Evolutionary conservation across 2,888 invertebrate genomes (phyloP).

Genomic region (Apeira syringaria): DNA sequence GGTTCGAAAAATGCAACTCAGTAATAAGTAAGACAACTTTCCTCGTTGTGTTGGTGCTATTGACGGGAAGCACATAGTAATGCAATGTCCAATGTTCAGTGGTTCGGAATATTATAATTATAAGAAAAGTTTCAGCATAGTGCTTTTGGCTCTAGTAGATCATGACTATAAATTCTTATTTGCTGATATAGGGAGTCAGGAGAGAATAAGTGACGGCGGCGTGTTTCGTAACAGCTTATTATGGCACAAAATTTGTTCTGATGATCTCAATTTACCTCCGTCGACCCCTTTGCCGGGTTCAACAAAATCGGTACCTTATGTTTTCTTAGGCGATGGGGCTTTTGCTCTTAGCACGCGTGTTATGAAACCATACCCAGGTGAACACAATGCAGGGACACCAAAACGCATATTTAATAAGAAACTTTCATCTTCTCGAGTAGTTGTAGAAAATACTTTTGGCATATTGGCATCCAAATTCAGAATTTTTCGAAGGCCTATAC

Average conservation of each 20-base stretch:
- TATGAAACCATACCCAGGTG: constrained; percentile 12
- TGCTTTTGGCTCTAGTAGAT: constrained; percentile 19
- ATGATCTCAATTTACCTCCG: constrained; percentile 1
- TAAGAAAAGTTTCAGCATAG: constrained; percentile 18
- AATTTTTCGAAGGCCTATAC: constrained; percentile 2
- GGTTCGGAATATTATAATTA: constrained; percentile 19
- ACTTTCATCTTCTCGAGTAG: constrained; percentile 1
- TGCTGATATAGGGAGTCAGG: constrained; percentile 19
- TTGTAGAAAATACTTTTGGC: constrained; percentile 8
- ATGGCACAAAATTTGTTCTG: constrained; percentile 4
- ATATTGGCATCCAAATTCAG: constrained; percentile 4
- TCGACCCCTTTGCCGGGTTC: constrained; percentile 1
- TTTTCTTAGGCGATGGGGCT: constrained; percentile 10
- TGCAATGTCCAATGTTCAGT: constrained; percentile 4
- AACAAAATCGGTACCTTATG: not conserved
- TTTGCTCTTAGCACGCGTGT: constrained; percentile 2
- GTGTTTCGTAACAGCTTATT: constrained; percentile 7
- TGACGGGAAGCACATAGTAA: constrained; percentile 20
- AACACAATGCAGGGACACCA: not conserved
- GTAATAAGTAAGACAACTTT: no score
- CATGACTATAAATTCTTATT: constrained; percentile 20
- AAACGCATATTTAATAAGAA: constrained; percentile 8
- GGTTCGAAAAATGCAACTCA: no score
- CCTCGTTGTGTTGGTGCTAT: constrained; percentile 16
- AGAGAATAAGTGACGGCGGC: constrained; percentile 20